phyloP scores from a whole-genome alignment of 2,113 vertebrate species.

The Campylorhamphus procurvoides region DNA sequence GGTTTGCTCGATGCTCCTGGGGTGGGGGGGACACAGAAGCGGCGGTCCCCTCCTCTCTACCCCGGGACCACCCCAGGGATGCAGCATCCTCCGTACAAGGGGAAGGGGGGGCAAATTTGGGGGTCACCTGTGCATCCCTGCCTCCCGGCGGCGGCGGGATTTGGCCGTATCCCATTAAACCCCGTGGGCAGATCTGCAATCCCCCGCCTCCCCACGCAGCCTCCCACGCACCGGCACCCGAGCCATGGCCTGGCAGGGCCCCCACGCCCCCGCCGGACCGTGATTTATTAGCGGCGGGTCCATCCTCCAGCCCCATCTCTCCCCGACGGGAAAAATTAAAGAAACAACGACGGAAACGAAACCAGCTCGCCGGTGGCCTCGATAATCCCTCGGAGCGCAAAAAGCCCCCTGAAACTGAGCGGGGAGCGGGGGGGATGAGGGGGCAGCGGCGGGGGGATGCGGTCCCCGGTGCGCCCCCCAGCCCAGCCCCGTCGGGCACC shows the following conservation, averaged over 20 bases:
- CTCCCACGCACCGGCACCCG: background rate
- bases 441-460: background rate
- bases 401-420: accelerated
- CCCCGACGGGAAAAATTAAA: background rate
- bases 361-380: background rate
- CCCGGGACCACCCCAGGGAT: background rate
- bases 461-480: background rate
- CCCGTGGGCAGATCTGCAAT: background rate
- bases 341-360: background rate
- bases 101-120: accelerated
- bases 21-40: too few relatives aligned
- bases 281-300: background rate
- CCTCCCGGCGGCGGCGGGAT: background rate
- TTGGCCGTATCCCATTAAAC: background rate
- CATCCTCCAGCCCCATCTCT: background rate
- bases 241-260: background rate
- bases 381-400: background rate
- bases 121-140: background rate
- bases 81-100: background rate
- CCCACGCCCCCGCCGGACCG: background rate
- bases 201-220: background rate
- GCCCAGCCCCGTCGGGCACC: background rate
- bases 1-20: background rate
- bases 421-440: too few relatives aligned
- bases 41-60: background rate